A percentile compares a stretch with the other conserved stretches of the same genome.
These are phyloP conservation scores for Haemorhous mexicanus DNA, from an alignment of 2,113 vertebrate genomes.

Conservation along the genomic window DNA sequence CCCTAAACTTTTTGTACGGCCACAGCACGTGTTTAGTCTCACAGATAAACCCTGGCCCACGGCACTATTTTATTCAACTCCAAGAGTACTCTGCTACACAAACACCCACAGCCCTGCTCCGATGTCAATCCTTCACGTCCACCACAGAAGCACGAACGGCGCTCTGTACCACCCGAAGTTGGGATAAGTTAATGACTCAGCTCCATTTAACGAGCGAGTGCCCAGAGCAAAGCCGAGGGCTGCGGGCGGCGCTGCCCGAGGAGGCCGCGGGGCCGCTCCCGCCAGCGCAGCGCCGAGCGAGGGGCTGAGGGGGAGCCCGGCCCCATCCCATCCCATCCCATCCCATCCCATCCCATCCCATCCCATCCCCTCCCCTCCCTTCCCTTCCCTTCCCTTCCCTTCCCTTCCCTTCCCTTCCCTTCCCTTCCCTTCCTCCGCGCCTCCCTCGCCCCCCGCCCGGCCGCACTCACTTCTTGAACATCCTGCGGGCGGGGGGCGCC, in stretches of 20 bases:
- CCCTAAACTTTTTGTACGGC: too few species aligned
- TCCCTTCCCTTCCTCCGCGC: not conserved
- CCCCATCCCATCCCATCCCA: too few species aligned
- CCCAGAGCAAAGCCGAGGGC: not conserved
- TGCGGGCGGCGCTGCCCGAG: not conserved
- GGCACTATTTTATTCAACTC: rapidly evolving
- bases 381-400: not conserved
- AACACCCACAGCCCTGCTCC: not conserved
- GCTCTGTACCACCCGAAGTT: rapidly evolving
- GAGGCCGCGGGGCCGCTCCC: not conserved
- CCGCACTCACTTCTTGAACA: conserved; percentile 61
- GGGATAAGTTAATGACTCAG: not conserved
- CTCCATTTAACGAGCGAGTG: not conserved
- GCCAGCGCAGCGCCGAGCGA: not conserved
- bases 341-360: too few species aligned
- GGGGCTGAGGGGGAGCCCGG: not conserved
- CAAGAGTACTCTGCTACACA: rapidly evolving
- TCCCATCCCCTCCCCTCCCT: too few species aligned
- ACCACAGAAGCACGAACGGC: rapidly evolving
- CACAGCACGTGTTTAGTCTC: rapidly evolving
- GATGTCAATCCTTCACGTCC: not conserved
- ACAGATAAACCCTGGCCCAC: rapidly evolving
- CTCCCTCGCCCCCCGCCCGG: too few species aligned
- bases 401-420: too few species aligned
- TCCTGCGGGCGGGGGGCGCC: conserved; percentile 3